Conservation (phyloP, 2,888 invertebrate genomes). For the Hypolimnas misippus region DNA sequence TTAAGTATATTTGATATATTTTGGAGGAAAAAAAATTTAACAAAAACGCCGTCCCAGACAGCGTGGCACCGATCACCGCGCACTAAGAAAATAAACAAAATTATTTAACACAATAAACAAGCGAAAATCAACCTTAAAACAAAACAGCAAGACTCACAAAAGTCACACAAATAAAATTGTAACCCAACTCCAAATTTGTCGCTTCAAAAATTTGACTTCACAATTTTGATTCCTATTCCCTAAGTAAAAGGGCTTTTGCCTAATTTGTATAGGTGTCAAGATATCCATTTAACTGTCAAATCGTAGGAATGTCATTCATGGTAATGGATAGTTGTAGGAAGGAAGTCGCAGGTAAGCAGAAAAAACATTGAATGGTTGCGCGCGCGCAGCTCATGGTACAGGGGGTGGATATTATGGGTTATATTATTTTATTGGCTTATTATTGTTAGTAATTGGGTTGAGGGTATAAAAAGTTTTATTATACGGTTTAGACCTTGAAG, state of each 20-base stretch:
- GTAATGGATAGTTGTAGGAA: conserved; percentile 80
- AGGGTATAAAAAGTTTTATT: conserved; percentile 20
- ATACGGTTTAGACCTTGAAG: conserved; percentile 18
- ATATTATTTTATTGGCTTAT: conserved; percentile 27
- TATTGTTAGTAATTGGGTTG: conserved; percentile 30
- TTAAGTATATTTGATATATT: conserved; percentile 55
- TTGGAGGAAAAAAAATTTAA: conserved; percentile 46
- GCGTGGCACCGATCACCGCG: conserved; percentile 71
- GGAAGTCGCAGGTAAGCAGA: conserved; percentile 81
- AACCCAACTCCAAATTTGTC: conserved; percentile 40
- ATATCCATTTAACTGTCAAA: conserved; percentile 75
- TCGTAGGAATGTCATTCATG: conserved; percentile 74
- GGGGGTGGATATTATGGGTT: conserved; percentile 42
- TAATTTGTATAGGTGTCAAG: conserved; percentile 60
- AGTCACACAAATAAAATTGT: conserved; percentile 30
- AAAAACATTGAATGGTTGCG: conserved; percentile 59
- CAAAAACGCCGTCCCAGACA: conserved; percentile 65
- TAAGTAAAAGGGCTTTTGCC: conserved; percentile 35
- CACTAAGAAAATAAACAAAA: conserved; percentile 44
- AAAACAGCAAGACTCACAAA: conserved; percentile 10
- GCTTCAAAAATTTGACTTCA: conserved; percentile 24
- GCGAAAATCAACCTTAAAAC: conserved; percentile 31
- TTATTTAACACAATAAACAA: conserved; percentile 30
- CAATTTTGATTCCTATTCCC: conserved; percentile 45
- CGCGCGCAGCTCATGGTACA: conserved; percentile 47